phyloP scores from a whole-genome alignment of 2,113 vertebrate species.

The Chaenocephalus aceratus region DNA sequence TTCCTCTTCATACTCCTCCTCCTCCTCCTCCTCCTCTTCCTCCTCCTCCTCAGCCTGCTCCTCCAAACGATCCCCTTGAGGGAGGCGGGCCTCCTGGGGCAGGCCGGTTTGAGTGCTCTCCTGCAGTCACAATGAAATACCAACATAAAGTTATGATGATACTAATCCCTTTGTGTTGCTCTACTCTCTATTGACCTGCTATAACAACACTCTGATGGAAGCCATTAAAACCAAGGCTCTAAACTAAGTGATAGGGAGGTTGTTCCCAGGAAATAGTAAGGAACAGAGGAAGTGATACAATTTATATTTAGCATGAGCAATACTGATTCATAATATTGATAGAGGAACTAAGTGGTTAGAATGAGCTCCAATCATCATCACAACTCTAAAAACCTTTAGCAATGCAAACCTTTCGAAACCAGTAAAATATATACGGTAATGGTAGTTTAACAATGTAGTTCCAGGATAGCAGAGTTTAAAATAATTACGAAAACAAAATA shows the following conservation, averaged over 20 bases:
- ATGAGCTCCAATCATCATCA: not conserved
- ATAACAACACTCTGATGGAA: not conserved
- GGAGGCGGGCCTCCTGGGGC: slow-evolving; percentile 29
- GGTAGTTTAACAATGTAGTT: not conserved
- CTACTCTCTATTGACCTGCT: not conserved
- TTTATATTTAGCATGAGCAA: slow-evolving; percentile 3
- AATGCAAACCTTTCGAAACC: not conserved
- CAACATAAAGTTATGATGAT: not conserved
- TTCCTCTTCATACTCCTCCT: slow-evolving; percentile 10
- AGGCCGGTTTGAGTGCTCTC: slow-evolving; percentile 36
- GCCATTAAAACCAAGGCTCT: not conserved
- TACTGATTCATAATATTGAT: not conserved
- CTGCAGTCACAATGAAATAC: slow-evolving; percentile 41
- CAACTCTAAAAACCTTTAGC: not conserved
- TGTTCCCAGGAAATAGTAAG: not conserved
- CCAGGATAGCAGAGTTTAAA: not conserved
- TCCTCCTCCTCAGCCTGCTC: slow-evolving; percentile 14
- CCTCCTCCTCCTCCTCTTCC: not conserved
- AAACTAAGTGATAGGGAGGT: not conserved
- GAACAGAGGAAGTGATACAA: not conserved
- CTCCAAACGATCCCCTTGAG: slow-evolving; percentile 35
- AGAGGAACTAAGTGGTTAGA: slow-evolving; percentile 14
- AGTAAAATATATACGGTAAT: not conserved
- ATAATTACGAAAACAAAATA: not conserved
- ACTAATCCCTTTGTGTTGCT: slow-evolving; percentile 14